Conservation (phyloP, 2,113 vertebrate genomes). For the Bubo blakistoni region DNA sequence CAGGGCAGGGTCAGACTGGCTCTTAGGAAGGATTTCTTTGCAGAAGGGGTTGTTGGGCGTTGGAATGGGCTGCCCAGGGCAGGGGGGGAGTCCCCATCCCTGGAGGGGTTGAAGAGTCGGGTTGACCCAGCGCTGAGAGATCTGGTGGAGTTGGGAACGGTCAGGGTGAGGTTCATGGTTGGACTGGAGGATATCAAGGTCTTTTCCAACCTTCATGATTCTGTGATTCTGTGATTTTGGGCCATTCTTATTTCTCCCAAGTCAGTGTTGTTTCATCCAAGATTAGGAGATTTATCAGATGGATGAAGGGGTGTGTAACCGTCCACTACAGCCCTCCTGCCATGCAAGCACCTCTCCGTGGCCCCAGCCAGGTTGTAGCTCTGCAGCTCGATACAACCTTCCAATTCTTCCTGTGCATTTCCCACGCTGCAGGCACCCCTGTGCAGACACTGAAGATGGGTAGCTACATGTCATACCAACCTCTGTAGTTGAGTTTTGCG, state of each 20-base stretch:
- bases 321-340: background rate
- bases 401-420: background rate
- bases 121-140: no score
- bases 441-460: background rate
- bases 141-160: no score
- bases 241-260: background rate
- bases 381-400: background rate
- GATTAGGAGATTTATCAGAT: background rate
- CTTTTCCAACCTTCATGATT: no score
- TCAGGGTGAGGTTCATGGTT: no score
- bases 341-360: no score
- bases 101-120: no score
- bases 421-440: accelerated
- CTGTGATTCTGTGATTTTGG: background rate
- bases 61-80: no score
- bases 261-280: background rate
- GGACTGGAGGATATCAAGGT: no score
- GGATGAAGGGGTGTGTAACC: background rate
- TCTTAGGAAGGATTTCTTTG: no score
- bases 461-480: background rate
- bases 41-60: no score
- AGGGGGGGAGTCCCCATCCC: no score
- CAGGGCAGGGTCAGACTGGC: no score
- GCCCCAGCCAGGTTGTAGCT: background rate
- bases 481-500: background rate